Evolutionary conservation across 2,797 vertebrate genomes (phyloP).

Genomic region (Okamejei kenojei): DNA sequence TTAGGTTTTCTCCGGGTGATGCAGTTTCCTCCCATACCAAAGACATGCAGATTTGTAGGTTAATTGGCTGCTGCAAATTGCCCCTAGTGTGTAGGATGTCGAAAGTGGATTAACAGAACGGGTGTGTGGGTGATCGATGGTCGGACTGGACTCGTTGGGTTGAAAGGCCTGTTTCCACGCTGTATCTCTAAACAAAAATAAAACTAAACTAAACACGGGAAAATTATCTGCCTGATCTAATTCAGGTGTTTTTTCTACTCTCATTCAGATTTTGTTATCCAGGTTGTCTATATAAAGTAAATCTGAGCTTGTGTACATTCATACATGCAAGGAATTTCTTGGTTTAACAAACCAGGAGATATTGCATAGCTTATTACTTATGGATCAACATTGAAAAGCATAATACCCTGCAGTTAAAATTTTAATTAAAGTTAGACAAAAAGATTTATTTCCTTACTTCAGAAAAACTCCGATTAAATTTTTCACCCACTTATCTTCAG

Average conservation of each 20-base stretch:
- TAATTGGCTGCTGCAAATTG: too few relatives aligned
- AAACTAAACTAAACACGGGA: neutral
- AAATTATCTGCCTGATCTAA: neutral
- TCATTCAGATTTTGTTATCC: neutral
- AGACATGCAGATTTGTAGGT: too few relatives aligned
- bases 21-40: too few relatives aligned
- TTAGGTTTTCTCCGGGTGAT: too few relatives aligned
- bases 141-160: too few relatives aligned
- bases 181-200: too few relatives aligned
- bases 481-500: neutral
- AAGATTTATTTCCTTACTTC: slow-evolving; percentile 1
- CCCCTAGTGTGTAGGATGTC: too few relatives aligned
- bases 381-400: neutral
- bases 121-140: too few relatives aligned
- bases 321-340: neutral
- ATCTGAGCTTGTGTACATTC: neutral
- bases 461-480: neutral
- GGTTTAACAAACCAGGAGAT: neutral
- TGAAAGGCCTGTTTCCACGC: too few relatives aligned
- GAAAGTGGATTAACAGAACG: too few relatives aligned
- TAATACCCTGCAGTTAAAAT: neutral
- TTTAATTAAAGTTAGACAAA: neutral
- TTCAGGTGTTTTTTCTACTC: neutral
- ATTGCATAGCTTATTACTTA: neutral
- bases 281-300: neutral